Conservation (phyloP, 2,888 invertebrate genomes). For the Pediacus dermestoides region DNA sequence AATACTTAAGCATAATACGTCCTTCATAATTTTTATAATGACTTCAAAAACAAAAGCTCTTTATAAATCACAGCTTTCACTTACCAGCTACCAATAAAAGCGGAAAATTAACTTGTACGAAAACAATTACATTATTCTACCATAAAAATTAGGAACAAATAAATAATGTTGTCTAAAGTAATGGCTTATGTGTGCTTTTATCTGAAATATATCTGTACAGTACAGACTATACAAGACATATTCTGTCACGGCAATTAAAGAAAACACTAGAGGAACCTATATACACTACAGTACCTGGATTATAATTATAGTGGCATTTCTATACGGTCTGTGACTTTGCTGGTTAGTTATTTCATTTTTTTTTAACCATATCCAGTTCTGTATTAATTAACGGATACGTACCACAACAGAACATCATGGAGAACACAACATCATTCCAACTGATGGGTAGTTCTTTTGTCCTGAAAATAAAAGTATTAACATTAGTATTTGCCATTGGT, state of each 20-base stretch:
- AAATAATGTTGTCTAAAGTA: conserved; percentile 3
- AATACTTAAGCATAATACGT: too few species aligned
- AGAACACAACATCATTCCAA: too few species aligned
- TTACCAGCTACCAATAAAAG: too few species aligned
- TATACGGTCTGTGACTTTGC: conserved; percentile 38
- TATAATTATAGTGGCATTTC: conserved; percentile 40
- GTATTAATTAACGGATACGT: conserved; percentile 4
- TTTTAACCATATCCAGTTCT: conserved; percentile 31
- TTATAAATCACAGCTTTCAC: too few species aligned
- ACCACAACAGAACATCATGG: too few species aligned
- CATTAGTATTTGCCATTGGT: too few species aligned
- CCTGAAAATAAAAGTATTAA: conserved; percentile 9
- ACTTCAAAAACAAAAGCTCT: too few species aligned
- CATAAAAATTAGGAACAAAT: too few species aligned
- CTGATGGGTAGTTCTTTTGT: too few species aligned
- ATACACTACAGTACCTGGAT: conserved; percentile 16
- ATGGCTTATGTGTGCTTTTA: conserved; percentile 15
- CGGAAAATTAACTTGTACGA: too few species aligned
- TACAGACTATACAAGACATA: conserved; percentile 34
- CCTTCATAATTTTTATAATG: too few species aligned
- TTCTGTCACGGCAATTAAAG: conserved; percentile 44
- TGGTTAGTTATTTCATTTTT: conserved; percentile 29
- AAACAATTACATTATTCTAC: too few species aligned
- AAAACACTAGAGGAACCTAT: conserved; percentile 33
- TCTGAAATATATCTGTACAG: conserved; percentile 26